Percentiles rank a stretch among this genome's conserved stretches.
These are phyloP conservation scores for Caerostris darwini DNA, from an alignment of 1,140 invertebrate genomes.

Conservation along the genomic window DNA sequence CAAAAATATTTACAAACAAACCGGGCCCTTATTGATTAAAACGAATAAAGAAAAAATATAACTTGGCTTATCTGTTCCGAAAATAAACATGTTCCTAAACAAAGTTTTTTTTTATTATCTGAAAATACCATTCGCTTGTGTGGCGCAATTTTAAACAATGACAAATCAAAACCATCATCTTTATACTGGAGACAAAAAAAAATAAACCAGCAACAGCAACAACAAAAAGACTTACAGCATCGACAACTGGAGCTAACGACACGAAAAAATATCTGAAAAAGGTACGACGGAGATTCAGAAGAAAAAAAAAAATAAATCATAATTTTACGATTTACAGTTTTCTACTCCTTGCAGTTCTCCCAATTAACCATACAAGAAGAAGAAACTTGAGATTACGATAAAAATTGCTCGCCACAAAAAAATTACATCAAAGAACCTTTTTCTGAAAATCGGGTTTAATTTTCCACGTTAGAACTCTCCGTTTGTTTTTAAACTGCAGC, in stretches of 20 bases:
- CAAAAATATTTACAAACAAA: too few relatives aligned
- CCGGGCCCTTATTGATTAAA: too few relatives aligned
- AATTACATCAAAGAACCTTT: slow-evolving; percentile 11
- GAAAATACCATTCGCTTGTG: not conserved
- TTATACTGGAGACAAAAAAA: not conserved
- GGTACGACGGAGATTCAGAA: too few relatives aligned
- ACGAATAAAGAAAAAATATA: too few relatives aligned
- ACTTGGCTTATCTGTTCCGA: too few relatives aligned
- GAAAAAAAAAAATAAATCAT: not conserved
- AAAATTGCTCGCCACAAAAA: slow-evolving; percentile 15
- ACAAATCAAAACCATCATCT: not conserved
- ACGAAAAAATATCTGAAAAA: not conserved
- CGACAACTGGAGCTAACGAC: not conserved
- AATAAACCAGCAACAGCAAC: not conserved
- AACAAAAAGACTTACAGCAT: not conserved
- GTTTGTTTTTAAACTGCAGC: slow-evolving; percentile 10
- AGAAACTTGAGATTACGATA: not conserved
- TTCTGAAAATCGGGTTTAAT: slow-evolving; percentile 20
- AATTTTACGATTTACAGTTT: not conserved
- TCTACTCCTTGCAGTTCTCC: not conserved
- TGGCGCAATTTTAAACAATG: slow-evolving; percentile 3
- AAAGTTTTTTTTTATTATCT: too few relatives aligned
- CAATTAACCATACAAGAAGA: not conserved
- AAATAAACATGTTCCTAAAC: too few relatives aligned
- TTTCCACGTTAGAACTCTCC: not conserved